phyloP scores from a whole-genome alignment of 1,140 invertebrate species.

The Zaprionus davidi region DNA sequence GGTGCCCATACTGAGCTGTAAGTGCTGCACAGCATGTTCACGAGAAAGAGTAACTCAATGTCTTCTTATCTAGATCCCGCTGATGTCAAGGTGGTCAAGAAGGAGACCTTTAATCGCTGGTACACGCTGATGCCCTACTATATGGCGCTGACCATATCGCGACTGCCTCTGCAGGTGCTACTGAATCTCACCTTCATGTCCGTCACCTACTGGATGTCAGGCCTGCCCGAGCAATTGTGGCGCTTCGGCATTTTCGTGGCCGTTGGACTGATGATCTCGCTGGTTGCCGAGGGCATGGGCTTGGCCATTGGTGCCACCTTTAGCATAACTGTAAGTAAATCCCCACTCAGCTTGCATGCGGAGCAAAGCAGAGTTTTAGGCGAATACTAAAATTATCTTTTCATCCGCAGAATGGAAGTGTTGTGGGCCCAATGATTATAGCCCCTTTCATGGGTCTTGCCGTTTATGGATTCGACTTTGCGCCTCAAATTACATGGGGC shows the following conservation, averaged over 20 bases:
- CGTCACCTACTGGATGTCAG: conserved; percentile 87
- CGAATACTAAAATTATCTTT: neutral
- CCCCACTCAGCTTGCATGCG: no score
- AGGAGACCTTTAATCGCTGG: conserved; percentile 94
- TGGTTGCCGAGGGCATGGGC: conserved; percentile 87
- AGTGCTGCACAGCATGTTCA: conserved; percentile 57
- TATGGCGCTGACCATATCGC: conserved; percentile 90
- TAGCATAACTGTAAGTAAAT: conserved; percentile 86
- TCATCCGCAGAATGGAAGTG: conserved; percentile 87
- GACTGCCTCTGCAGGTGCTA: conserved; percentile 86
- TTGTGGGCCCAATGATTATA: conserved; percentile 87
- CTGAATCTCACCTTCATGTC: conserved; percentile 86
- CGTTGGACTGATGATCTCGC: conserved; percentile 86
- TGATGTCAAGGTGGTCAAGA: conserved; percentile 91
- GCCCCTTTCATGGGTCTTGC: conserved; percentile 88
- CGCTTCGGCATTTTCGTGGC: conserved; percentile 86
- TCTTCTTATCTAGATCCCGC: conserved; percentile 88
- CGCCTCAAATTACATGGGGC: conserved; percentile 85
- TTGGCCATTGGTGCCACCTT: conserved; percentile 88
- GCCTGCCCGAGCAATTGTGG: conserved; percentile 85
- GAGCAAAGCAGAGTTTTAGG: neutral
- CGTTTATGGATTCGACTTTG: conserved; percentile 89
- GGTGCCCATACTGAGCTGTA: conserved; percentile 87
- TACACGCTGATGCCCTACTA: conserved; percentile 92
- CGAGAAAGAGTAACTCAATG: neutral